Evolutionary conservation across 1,140 invertebrate genomes (phyloP), one percentile per base, ranked within the genome.

Genomic region (Drosophila tropicalis): DNA sequence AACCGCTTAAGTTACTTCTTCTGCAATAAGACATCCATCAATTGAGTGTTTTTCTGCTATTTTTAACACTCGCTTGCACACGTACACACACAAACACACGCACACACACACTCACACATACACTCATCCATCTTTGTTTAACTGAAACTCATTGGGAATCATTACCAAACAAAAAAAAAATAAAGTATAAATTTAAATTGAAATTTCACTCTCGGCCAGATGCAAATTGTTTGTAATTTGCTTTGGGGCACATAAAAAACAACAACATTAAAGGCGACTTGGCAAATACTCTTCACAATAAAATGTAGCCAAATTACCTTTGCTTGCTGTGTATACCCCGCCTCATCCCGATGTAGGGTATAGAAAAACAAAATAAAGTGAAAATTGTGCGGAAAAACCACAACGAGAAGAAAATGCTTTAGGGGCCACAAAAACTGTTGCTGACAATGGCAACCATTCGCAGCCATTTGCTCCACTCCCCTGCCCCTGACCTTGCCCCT

Each of bases 141-240:
- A 2, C 12, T 56, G 32, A 40, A 83, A 74, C 84, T 83, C 76
- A 87, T 89, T 83, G 83, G 74, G 79, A 87, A 83, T 67, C 72
- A 87, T 25, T 25, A 25, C 0, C 22, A 3, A 25, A 25, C 22
- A 67, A 60, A 44, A 62, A 62, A 67, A 86, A 71, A 78, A 72
- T 72, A 68, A 78, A 81, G 70, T 86, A 68, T 29, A 70, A 61
- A 72, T 69, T 67, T 58, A 60, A 51, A 54, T 67, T 17, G 15
- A 41, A 25, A 56, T 57, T 36, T 40, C 54, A 47, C 29, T 25
- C 41, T 17, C 40, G 69, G 69, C 56, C 84, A 87, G 84, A 81
- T 87, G 84, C 67, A 89, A 87, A 87, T 89, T 87, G 84, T 78
- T 90, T 78, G 65, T 84, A 87, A 87, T 89, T 87, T 76, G 60